Conservation (phyloP, 2,888 invertebrate species). For the Lasius fuliginosus region DNA sequence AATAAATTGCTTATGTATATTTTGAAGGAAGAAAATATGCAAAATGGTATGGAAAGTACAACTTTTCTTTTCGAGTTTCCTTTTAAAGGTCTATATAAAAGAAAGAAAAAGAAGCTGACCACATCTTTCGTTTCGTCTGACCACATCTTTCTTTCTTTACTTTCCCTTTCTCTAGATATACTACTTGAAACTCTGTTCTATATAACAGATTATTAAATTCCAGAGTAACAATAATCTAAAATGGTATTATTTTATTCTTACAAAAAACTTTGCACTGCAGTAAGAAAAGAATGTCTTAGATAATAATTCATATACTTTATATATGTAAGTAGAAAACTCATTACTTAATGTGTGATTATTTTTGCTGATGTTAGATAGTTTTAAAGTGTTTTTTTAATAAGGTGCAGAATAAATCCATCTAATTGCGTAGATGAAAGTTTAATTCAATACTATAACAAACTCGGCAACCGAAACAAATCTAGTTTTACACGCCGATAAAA, state of each 20-base stretch:
- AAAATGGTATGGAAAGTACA: not conserved
- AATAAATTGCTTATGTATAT: not conserved
- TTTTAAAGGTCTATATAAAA: not conserved
- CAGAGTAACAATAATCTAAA: not conserved
- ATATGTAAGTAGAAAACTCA: not conserved
- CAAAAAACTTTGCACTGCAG: not conserved
- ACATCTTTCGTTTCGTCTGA: conserved; percentile 1
- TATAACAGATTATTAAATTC: not conserved
- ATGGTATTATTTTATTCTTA: not conserved
- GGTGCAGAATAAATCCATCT: not conserved
- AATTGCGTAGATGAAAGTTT: not conserved
- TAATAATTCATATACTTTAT: not conserved
- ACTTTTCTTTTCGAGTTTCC: not conserved
- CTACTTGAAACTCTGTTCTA: not conserved
- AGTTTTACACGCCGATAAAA: not conserved
- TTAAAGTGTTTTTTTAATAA: not conserved
- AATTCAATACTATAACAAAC: not conserved
- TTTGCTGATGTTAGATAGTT: not conserved
- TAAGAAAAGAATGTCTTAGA: not conserved
- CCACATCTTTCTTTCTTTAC: not conserved
- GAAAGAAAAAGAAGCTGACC: not conserved
- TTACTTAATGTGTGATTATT: not conserved
- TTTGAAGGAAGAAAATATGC: not conserved
- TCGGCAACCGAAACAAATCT: not conserved
- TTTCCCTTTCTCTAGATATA: conserved; percentile 6